Conservation (phyloP, 2,113 vertebrate genomes). For the Neofelis nebulosa region DNA sequence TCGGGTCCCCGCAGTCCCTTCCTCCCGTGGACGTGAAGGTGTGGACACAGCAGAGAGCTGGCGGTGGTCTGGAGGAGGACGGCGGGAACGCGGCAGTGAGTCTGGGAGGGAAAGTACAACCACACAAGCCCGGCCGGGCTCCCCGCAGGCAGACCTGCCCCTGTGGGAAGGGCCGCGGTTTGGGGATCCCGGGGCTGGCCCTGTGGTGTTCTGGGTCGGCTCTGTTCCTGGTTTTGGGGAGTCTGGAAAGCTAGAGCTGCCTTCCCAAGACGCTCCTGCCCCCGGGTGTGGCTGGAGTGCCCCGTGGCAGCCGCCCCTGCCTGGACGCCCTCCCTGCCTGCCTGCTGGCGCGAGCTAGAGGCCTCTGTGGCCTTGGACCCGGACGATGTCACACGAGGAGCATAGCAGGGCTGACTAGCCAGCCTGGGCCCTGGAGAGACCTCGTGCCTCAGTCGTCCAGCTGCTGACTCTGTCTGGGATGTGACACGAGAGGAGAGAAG, state of each 20-base stretch:
- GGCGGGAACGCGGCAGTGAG: background rate
- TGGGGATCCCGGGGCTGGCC: fast-evolving
- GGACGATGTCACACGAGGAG: fast-evolving
- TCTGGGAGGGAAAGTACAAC: too few species aligned
- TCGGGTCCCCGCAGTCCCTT: fast-evolving
- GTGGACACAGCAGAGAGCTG: fast-evolving
- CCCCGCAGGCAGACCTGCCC: background rate
- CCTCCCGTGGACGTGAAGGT: background rate
- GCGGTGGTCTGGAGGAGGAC: background rate
- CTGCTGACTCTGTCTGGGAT: fast-evolving
- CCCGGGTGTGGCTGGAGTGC: too few species aligned
- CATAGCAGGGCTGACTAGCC: fast-evolving
- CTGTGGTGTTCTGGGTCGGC: too few species aligned
- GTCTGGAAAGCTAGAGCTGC: background rate
- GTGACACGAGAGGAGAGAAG: background rate
- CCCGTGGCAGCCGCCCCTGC: too few species aligned
- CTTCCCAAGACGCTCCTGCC: fast-evolving
- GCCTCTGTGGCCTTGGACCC: background rate
- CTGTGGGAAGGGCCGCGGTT: background rate
- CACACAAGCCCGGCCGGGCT: fast-evolving
- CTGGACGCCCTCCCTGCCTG: background rate
- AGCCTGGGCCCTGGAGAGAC: background rate
- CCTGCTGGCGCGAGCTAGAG: background rate
- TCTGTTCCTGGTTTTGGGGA: background rate
- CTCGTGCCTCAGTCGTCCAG: fast-evolving